Percentiles rank a stretch among this genome's conserved stretches.
These are phyloP conservation scores for Podilymbus podiceps DNA, from an alignment of 2,113 vertebrate species.

Conservation along the genomic window DNA sequence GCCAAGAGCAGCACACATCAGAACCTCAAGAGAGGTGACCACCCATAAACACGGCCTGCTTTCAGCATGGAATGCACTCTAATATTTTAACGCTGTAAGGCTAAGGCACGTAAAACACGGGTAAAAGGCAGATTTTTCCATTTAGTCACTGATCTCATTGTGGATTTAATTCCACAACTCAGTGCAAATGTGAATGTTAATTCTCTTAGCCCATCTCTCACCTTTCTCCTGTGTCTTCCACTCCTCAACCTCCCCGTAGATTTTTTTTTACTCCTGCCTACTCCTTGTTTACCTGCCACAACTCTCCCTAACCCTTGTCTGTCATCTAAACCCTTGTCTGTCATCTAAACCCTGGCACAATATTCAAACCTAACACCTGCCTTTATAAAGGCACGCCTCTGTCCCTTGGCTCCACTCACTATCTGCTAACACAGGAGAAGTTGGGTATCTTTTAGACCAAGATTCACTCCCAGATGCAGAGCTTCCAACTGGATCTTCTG, in stretches of 20 bases:
- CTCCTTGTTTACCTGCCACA: neutral
- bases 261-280: neutral
- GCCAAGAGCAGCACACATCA: neutral
- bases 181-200: neutral
- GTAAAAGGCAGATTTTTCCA: neutral
- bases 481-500: neutral
- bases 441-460: neutral
- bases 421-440: neutral
- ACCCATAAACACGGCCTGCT: neutral
- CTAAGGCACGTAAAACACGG: neutral
- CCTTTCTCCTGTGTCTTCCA: neutral
- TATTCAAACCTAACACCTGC: neutral
- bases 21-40: neutral
- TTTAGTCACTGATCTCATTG: neutral
- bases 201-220: neutral
- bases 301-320: neutral
- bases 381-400: neutral
- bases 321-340: neutral
- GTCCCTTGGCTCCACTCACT: neutral
- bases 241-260: neutral
- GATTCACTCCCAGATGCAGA: neutral
- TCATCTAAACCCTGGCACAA: neutral
- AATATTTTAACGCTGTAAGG: neutral
- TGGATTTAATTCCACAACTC: neutral
- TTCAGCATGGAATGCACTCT: neutral